phyloP scores from a whole-genome alignment of 1,140 invertebrate genomes.

The Paracyclopina nana region DNA sequence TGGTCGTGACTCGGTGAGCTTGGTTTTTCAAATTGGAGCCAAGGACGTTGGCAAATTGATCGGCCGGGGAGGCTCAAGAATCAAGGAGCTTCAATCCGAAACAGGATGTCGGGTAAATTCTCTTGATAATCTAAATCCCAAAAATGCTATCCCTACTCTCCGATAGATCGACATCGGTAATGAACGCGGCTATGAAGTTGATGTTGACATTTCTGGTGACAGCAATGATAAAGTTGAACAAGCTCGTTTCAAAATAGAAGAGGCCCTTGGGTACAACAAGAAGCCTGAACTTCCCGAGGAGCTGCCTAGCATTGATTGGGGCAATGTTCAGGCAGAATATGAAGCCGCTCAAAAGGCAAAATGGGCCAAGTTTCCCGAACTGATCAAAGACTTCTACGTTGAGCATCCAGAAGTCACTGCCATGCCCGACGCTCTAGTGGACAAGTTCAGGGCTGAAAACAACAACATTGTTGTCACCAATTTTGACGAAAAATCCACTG shows the following conservation, averaged over 20 bases:
- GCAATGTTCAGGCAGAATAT: constrained; percentile 23
- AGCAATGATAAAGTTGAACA: not conserved
- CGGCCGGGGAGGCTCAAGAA: not conserved
- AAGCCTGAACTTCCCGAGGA: constrained; percentile 9
- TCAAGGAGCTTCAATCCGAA: not conserved
- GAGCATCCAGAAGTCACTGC: constrained; percentile 47
- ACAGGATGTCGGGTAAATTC: no score
- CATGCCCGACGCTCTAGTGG: constrained; percentile 40
- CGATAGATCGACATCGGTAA: not conserved
- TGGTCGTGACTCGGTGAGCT: no score
- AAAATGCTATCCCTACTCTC: no score
- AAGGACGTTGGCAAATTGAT: not conserved
- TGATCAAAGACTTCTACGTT: constrained; percentile 63
- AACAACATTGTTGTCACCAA: constrained; percentile 18
- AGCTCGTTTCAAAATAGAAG: not conserved
- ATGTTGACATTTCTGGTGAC: not conserved
- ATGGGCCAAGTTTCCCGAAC: constrained; percentile 39
- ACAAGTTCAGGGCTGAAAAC: constrained; percentile 29
- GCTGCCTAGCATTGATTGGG: constrained; percentile 27
- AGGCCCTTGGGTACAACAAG: not conserved
- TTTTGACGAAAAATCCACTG: constrained; percentile 21
- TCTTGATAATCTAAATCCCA: no score
- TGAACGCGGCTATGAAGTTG: not conserved
- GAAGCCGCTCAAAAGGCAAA: constrained; percentile 32
- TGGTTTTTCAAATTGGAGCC: no score